Conservation (phyloP, 2,113 vertebrate genomes). For the Psephotus haematonotus region DNA sequence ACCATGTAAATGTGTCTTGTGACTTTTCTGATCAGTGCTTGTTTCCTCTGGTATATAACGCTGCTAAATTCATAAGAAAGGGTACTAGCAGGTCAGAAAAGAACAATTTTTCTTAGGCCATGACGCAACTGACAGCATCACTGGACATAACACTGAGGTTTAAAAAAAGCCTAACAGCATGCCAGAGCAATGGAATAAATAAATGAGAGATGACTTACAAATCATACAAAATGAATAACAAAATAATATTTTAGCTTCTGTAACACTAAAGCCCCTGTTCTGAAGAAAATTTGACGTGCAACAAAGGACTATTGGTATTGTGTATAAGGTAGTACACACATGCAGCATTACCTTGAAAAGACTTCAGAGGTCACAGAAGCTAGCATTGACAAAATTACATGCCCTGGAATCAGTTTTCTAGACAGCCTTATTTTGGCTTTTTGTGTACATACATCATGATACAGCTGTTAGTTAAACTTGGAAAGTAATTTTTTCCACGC, state of each 20-base stretch:
- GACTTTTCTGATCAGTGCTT: neutral
- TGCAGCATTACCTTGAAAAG: neutral
- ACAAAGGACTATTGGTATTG: neutral
- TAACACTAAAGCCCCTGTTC: neutral
- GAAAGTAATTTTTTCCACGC: neutral
- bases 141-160: neutral
- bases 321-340: neutral
- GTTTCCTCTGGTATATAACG: neutral
- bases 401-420: neutral
- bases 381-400: neutral
- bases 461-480: neutral
- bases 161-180: neutral
- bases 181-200: neutral
- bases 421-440: neutral
- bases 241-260: neutral
- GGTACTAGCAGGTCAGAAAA: neutral
- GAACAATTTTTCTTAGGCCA: neutral
- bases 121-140: neutral
- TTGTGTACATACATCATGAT: neutral
- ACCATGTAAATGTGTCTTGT: neutral
- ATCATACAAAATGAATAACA: slow-evolving; percentile 27
- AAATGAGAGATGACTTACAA: slow-evolving; percentile 20
- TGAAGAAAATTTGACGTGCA: neutral
- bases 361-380: neutral
- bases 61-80: neutral